Evolutionary conservation across 2,113 vertebrate genomes (phyloP).

Genomic region (Sprattus sprattus): DNA sequence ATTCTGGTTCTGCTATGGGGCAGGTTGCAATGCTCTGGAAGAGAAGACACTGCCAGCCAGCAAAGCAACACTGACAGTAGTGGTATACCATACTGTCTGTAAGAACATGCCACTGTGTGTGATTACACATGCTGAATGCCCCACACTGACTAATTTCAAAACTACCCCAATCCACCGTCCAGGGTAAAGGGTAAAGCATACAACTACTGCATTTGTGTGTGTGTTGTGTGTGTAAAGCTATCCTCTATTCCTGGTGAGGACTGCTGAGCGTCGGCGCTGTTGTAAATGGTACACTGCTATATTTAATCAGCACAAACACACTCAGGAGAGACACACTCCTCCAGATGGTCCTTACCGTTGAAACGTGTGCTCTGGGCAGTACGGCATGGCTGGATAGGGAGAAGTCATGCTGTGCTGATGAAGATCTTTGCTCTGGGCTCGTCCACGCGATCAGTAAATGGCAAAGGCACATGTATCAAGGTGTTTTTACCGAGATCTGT

Average conservation of each 20-base stretch:
- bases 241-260: too few relatives aligned
- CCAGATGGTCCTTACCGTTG: constrained; percentile 83
- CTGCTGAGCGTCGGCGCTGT: not conserved
- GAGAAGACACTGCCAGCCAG: too few relatives aligned
- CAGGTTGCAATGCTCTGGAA: too few relatives aligned
- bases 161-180: not conserved
- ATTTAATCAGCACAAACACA: constrained; percentile 19
- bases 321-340: constrained; percentile 20
- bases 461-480: constrained; percentile 67
- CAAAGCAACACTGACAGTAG: not conserved
- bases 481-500: constrained; percentile 41
- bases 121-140: not conserved
- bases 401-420: constrained; percentile 84
- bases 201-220: not conserved
- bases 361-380: constrained; percentile 87
- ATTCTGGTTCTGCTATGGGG: not conserved
- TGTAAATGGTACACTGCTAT: constrained; percentile 17
- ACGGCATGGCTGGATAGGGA: constrained; percentile 83
- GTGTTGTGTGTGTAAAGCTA: not conserved
- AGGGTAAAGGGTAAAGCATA: not conserved
- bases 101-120: not conserved
- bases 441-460: constrained; percentile 60
- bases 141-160: not conserved
- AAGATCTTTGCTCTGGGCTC: constrained; percentile 56
- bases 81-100: not conserved